These are phyloP conservation scores for Hedychridium roseum DNA, from an alignment of 2,888 invertebrate genomes.

Conservation along the genomic window DNA sequence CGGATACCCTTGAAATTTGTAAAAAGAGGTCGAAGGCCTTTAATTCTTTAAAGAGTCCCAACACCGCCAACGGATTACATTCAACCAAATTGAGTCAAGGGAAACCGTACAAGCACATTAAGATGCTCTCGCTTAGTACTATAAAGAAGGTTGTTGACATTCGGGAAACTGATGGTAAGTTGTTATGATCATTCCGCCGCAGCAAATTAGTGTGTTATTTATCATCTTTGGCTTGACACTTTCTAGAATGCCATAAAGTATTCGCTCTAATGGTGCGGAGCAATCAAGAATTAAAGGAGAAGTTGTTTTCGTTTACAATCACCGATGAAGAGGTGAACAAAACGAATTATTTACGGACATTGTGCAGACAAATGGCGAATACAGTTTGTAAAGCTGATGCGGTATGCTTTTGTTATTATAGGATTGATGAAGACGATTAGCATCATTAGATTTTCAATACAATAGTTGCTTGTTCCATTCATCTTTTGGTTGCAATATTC, in stretches of 20 bases:
- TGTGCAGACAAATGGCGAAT: slow-evolving; percentile 92
- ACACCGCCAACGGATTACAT: slow-evolving; percentile 69
- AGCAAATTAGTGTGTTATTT: no score
- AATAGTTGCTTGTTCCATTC: not conserved
- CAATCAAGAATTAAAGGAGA: slow-evolving; percentile 86
- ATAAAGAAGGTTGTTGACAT: slow-evolving; percentile 93
- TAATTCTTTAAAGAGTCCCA: slow-evolving; percentile 75
- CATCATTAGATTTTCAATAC: not conserved
- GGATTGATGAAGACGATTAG: not conserved
- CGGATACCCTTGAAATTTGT: slow-evolving; percentile 93
- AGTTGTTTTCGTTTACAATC: slow-evolving; percentile 86
- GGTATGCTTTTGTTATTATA: slow-evolving; percentile 67
- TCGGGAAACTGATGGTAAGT: slow-evolving; percentile 80
- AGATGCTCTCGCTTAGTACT: slow-evolving; percentile 85
- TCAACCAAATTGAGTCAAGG: slow-evolving; percentile 70
- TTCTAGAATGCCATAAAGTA: slow-evolving; percentile 84
- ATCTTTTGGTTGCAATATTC: slow-evolving; percentile 1
- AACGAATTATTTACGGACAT: slow-evolving; percentile 78
- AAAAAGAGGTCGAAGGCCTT: slow-evolving; percentile 83
- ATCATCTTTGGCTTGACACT: not conserved
- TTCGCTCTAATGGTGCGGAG: slow-evolving; percentile 90
- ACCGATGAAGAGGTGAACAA: slow-evolving; percentile 86
- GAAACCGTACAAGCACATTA: slow-evolving; percentile 91
- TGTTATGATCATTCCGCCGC: no score
- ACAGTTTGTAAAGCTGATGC: slow-evolving; percentile 92